Base-by-base conservation (phyloP, 2,797 vertebrate species). In the Cuniculus paca region DNA sequence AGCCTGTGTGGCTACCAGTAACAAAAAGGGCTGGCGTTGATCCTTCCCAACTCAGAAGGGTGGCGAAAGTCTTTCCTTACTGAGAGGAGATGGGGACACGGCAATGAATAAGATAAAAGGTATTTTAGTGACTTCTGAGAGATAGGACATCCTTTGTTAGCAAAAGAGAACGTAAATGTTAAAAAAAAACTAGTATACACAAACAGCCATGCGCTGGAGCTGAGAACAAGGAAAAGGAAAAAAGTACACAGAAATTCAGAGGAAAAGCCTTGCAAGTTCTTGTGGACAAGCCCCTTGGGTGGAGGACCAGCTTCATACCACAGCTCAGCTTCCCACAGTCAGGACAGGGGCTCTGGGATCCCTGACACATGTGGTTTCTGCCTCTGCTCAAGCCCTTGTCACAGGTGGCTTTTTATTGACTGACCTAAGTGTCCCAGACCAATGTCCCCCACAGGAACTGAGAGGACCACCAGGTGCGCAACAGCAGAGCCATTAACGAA, bases 321-420 rank as follows among this genome's bases (percentile, higher is more conserved):
- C 36, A 90, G 90, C 60, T 88, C 75, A 84, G 87, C 80, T 88
- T 87, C 90, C 82, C 82, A 78, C 31, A 39, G 61, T 88, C 52
- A 68, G 87, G 50, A 14, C 56, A 70, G 92, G 58, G 52, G 45
- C 17, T 65, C 81, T 77, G 85, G 77, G 88, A 48, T 72, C 68
- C 14, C 7, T 1, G 81, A 48, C 4, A 19, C 36, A 54, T 92
- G 96, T 78, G 75, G 61, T 88, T 92, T 91, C 87, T 91, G 90
- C 39, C 77, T 82, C 77, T 74, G 26, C 56, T 86, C 88, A 65
- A 78, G 74, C 39, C 58, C 82, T 88, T 93, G 90, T 79, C 26
- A 96, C 94, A 92, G 78, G 92, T 96, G 94, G 92, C 50, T 70
- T 95, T 93, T 97, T 90, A 97, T 34, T 42, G 74, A 86, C 60